phyloP scores from a whole-genome alignment of 2,113 vertebrate genomes.

The Macrotis lagotis region DNA sequence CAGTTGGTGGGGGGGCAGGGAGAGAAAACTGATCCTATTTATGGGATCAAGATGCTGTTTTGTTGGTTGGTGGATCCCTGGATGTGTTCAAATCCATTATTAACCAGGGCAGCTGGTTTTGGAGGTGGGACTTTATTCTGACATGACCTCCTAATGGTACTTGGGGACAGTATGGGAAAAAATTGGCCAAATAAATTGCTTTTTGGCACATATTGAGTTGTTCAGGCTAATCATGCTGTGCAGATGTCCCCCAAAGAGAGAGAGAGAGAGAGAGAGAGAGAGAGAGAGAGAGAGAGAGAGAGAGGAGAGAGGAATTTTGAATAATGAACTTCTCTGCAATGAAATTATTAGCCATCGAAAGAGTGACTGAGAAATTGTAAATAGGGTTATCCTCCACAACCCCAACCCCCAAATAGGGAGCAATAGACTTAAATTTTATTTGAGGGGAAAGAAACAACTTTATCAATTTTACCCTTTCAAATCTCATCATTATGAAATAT shows the following conservation, averaged over 20 bases:
- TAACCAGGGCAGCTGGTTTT: conserved; percentile 19
- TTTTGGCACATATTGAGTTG: conserved; percentile 33
- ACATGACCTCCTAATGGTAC: not conserved
- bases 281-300: no score
- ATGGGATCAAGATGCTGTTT: conserved; percentile 54
- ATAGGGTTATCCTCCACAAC: not conserved
- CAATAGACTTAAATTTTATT: not conserved
- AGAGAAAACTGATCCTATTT: conserved; percentile 54
- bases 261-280: no score
- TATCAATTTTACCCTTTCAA: not conserved
- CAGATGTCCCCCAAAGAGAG: not conserved
- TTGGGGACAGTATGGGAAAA: conserved; percentile 3
- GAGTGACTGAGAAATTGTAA: conserved; percentile 33
- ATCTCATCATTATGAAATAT: not conserved
- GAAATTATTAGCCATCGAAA: conserved; percentile 19
- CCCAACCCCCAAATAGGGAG: not conserved
- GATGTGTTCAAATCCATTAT: conserved; percentile 14
- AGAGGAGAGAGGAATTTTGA: conserved; percentile 10
- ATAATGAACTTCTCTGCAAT: conserved; percentile 36
- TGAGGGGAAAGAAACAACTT: not conserved
- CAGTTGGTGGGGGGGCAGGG: not conserved
- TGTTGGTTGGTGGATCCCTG: conserved; percentile 52
- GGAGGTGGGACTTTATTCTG: conserved; percentile 1
- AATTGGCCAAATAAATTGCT: conserved; percentile 15
- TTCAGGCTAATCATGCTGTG: not conserved